These are phyloP conservation scores for Platycheirus rosarum DNA, from an alignment of 2,888 invertebrate genomes.

Conservation along the genomic window DNA sequence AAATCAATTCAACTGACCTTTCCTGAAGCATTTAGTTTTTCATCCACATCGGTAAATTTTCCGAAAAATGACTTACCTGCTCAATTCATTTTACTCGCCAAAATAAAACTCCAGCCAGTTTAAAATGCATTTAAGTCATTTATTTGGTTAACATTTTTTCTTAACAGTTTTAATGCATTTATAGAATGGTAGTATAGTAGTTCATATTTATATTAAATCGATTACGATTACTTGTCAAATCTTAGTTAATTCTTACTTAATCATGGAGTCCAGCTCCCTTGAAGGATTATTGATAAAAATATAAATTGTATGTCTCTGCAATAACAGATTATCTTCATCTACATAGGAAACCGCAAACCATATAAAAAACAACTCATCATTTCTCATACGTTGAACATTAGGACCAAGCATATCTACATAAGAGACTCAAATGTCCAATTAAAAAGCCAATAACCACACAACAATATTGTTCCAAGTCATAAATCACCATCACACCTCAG, in stretches of 20 bases:
- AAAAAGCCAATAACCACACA: too few species aligned
- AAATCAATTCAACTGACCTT: too few species aligned
- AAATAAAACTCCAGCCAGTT: too few species aligned
- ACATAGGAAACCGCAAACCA: slow-evolving; percentile 40
- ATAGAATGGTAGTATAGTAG: slow-evolving; percentile 25
- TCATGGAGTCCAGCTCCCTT: slow-evolving; percentile 48
- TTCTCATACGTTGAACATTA: slow-evolving; percentile 1
- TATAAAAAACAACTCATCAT: slow-evolving; percentile 19
- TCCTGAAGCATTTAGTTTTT: too few species aligned
- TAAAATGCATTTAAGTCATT: slow-evolving; percentile 16
- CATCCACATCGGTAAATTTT: too few species aligned
- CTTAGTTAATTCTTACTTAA: slow-evolving; percentile 16
- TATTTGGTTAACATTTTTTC: slow-evolving; percentile 36
- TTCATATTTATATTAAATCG: too few species aligned
- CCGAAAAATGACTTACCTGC: too few species aligned
- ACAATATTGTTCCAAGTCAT: neutral
- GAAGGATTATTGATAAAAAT: slow-evolving; percentile 32
- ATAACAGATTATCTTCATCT: slow-evolving; percentile 2
- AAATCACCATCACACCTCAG: slow-evolving; percentile 58
- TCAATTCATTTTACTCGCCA: too few species aligned
- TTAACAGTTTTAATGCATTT: slow-evolving; percentile 48
- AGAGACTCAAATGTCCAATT: slow-evolving; percentile 24
- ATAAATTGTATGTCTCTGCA: slow-evolving; percentile 6
- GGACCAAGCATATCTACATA: neutral
- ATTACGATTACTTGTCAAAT: slow-evolving; percentile 20